Evolutionary conservation across 2,113 vertebrate genomes (phyloP).

Genomic region (Tichodroma muraria): DNA sequence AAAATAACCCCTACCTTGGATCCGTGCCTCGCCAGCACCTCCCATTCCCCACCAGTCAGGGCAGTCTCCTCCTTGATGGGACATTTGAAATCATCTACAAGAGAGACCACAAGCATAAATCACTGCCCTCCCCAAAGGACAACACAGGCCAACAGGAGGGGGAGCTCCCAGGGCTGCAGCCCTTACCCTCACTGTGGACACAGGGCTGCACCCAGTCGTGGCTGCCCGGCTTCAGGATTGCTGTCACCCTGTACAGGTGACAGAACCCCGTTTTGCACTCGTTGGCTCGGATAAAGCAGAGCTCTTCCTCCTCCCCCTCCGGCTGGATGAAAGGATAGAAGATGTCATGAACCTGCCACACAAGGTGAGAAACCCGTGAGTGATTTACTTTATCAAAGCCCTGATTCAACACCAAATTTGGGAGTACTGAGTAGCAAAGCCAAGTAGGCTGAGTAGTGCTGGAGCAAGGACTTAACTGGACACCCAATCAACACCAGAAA

Average conservation of each 20-base stretch:
- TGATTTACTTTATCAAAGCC: not conserved
- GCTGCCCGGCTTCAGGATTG: constrained; percentile 74
- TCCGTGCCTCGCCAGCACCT: constrained; percentile 89
- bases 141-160: not conserved
- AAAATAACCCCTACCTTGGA: constrained; percentile 80
- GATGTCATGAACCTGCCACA: constrained; percentile 88
- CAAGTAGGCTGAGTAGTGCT: too few relatives aligned
- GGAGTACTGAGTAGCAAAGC: not conserved
- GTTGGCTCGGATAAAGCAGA: constrained; percentile 89
- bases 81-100: constrained; percentile 89
- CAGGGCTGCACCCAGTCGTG: constrained; percentile 80
- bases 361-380: not conserved
- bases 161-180: not conserved
- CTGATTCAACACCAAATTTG: not conserved
- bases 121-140: not conserved
- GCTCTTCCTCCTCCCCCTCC: constrained; percentile 82
- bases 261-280: constrained; percentile 93
- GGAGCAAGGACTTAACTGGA: not conserved
- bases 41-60: constrained; percentile 92
- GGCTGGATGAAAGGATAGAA: constrained; percentile 91
- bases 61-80: constrained; percentile 86
- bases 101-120: not conserved
- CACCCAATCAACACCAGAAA: not conserved
- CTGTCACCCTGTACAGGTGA: constrained; percentile 89
- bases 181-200: constrained; percentile 78